Percentiles rank a stretch among this genome's conserved stretches.
Evolutionary conservation across 2,888 invertebrate species (phyloP).

Genomic region (Idaea aversata): DNA sequence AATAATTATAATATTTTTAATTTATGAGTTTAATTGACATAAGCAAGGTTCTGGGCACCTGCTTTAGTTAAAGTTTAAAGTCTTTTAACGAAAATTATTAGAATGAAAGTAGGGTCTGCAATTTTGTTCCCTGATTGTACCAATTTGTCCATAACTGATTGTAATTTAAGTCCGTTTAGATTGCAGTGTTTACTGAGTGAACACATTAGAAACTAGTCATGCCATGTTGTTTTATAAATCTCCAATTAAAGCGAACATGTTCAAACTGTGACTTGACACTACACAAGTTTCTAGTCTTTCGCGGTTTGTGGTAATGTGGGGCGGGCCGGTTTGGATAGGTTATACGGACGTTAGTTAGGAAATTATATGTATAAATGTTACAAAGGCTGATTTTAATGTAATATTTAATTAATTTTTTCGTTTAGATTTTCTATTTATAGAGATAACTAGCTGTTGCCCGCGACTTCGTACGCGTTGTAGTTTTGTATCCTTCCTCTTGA

Average conservation of each 20-base stretch:
- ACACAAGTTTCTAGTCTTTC: conserved; percentile 27
- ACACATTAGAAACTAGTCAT: not conserved
- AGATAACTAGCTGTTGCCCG: conserved; percentile 2
- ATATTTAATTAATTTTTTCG: conserved; percentile 47
- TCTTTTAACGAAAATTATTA: too few species aligned
- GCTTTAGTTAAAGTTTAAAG: too few species aligned
- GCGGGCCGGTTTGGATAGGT: conserved; percentile 25
- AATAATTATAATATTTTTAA: too few species aligned
- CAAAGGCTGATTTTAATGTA: conserved; percentile 70
- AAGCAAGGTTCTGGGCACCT: too few species aligned
- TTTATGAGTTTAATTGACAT: too few species aligned
- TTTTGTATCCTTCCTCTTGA: conserved; percentile 4
- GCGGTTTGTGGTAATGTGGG: conserved; percentile 28
- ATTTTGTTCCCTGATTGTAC: too few species aligned
- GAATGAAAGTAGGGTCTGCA: too few species aligned
- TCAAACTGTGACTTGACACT: not conserved
- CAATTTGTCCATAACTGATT: too few species aligned
- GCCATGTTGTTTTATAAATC: not conserved
- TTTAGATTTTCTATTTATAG: conserved; percentile 32
- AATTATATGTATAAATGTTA: conserved; percentile 41
- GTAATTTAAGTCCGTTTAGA: too few species aligned
- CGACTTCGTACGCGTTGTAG: too few species aligned
- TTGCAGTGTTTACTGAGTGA: not conserved
- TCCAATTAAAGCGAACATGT: not conserved
- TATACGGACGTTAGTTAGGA: conserved; percentile 40